Percentiles rank a stretch among this genome's conserved stretches.
These are phyloP conservation scores for Paratrypauchen microcephalus DNA, from an alignment of 2,797 vertebrate species.

Conservation along the genomic window DNA sequence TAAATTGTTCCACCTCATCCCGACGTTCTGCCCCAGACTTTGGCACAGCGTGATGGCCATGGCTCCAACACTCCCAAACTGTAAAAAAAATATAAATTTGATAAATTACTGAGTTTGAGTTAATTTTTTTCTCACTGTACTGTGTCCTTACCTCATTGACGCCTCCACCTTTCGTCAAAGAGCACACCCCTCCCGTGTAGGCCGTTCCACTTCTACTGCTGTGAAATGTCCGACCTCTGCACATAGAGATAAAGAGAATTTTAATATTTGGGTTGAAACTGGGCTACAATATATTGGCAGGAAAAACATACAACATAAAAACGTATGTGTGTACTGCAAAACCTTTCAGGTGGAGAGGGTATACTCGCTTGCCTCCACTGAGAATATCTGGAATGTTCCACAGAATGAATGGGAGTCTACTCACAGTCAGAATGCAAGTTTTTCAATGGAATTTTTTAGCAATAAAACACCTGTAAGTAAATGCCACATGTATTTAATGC, in stretches of 20 bases:
- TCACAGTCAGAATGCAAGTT: no score
- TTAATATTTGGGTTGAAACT: not conserved
- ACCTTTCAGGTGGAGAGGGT: no score
- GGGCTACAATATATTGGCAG: no score
- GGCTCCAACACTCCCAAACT: slow-evolving; percentile 87
- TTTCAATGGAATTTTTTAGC: no score
- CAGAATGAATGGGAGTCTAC: no score
- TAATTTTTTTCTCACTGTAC: not conserved
- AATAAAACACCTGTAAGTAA: no score
- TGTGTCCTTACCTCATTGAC: slow-evolving; percentile 88
- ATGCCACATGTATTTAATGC: no score
- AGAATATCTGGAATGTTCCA: no score
- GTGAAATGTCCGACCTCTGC: slow-evolving; percentile 89
- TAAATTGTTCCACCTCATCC: slow-evolving; percentile 94
- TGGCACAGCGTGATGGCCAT: slow-evolving; percentile 92
- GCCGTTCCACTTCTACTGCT: slow-evolving; percentile 90
- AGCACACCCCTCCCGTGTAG: slow-evolving; percentile 90
- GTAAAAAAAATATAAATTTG: slow-evolving; percentile 21
- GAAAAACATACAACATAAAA: no score
- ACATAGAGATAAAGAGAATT: not conserved
- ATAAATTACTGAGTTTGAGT: not conserved
- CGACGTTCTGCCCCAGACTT: slow-evolving; percentile 92
- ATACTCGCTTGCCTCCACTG: no score
- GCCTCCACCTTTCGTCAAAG: slow-evolving; percentile 80
- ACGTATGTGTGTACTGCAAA: no score